Evolutionary conservation across 1,140 invertebrate species (phyloP).

Genomic region (Rhopalosiphum maidis): DNA sequence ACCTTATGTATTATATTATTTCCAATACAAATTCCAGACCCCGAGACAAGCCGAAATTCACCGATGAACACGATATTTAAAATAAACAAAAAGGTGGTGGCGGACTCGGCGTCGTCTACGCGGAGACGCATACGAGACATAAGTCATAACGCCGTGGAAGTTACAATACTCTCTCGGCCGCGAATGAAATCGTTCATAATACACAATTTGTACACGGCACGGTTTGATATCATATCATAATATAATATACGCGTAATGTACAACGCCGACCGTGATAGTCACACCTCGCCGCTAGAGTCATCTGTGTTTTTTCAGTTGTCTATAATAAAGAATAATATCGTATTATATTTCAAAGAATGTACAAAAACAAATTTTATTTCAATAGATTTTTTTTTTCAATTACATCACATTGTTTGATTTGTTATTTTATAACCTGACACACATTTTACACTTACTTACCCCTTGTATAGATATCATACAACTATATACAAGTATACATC

Average conservation of each 20-base stretch:
- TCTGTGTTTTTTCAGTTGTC: slow-evolving; percentile 37
- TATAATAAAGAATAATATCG: background rate
- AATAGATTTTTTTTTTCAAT: background rate
- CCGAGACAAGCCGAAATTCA: slow-evolving; percentile 31
- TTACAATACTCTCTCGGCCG: background rate
- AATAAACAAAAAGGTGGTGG: slow-evolving; percentile 36
- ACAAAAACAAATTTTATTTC: background rate
- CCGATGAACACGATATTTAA: slow-evolving; percentile 18
- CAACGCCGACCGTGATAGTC: background rate
- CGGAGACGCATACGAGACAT: no score
- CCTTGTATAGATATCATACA: no score
- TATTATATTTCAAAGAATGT: background rate
- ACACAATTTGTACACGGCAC: background rate
- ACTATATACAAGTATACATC: no score
- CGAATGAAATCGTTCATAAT: background rate
- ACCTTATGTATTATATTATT: slow-evolving; percentile 15
- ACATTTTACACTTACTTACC: no score
- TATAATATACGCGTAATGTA: background rate
- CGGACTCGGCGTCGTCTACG: background rate
- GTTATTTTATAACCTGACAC: no score
- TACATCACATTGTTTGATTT: background rate
- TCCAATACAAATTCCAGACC: slow-evolving; percentile 49
- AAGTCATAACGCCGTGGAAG: background rate
- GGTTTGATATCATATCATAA: background rate
- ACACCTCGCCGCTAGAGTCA: background rate